These are phyloP conservation scores for Pachypeltis micranthus DNA, from an alignment of 1,140 invertebrate species.

Conservation along the genomic window DNA sequence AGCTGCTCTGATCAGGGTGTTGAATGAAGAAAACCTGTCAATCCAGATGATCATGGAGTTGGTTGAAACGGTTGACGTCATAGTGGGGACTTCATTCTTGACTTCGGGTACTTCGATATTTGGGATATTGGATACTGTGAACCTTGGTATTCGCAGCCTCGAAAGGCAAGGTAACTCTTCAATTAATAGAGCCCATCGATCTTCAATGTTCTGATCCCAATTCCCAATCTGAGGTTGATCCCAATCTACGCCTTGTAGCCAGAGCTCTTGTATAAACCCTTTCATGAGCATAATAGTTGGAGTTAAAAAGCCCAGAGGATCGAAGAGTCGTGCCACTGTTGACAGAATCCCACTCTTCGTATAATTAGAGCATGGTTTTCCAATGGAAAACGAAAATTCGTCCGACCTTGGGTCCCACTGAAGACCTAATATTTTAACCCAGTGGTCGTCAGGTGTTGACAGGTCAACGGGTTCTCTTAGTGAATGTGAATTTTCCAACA, in stretches of 20 bases:
- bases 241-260: conserved; percentile 30
- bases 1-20: not conserved
- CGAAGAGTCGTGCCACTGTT: conserved; percentile 32
- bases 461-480: not conserved
- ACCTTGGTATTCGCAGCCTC: not conserved
- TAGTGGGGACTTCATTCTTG: not conserved
- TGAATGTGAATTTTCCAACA: not conserved
- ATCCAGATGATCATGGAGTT: not conserved
- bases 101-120: not conserved
- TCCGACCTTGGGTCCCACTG: conserved; percentile 19
- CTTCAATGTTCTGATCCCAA: conserved; percentile 22
- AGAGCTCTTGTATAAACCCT: conserved; percentile 34
- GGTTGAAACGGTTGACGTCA: not conserved
- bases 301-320: conserved; percentile 34
- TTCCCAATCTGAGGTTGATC: conserved; percentile 31
- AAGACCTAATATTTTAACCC: conserved; percentile 20
- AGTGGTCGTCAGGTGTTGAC: not conserved
- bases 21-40: not conserved
- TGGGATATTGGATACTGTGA: not conserved
- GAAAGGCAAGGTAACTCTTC: not conserved
- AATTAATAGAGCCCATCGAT: conserved; percentile 23
- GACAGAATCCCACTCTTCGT: conserved; percentile 31
- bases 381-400: conserved; percentile 3
- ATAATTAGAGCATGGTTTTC: conserved; percentile 5
- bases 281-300: conserved; percentile 32